phyloP scores from a whole-genome alignment of 2,888 invertebrate species.

The Platycnemis pennipes region DNA sequence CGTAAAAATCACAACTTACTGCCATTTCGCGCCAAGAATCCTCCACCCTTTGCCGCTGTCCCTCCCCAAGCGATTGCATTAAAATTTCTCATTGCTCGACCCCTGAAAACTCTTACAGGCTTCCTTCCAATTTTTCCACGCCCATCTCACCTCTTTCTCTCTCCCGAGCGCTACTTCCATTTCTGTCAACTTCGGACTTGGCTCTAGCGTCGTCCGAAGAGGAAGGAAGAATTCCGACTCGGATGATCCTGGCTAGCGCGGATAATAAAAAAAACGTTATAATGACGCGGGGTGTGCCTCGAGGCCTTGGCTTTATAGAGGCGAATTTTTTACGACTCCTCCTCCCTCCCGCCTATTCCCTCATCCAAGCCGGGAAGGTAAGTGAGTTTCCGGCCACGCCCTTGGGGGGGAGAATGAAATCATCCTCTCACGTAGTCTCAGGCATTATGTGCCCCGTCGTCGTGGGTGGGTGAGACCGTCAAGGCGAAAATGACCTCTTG shows the following conservation, averaged over 20 bases:
- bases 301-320: background rate
- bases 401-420: background rate
- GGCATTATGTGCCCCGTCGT: background rate
- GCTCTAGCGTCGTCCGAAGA: no score
- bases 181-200: background rate
- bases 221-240: background rate
- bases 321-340: background rate
- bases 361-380: background rate
- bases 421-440: background rate
- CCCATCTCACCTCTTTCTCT: background rate
- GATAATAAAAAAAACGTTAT: background rate
- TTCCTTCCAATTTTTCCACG: no score
- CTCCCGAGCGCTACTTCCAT: background rate
- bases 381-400: slow-evolving; percentile 5
- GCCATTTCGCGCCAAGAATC: background rate
- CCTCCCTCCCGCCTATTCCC: background rate
- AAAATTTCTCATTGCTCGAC: background rate
- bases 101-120: background rate
- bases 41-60: background rate
- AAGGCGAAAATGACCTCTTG: background rate
- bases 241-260: background rate
- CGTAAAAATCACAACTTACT: background rate
- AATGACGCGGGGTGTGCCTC: background rate
- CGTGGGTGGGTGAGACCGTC: background rate
- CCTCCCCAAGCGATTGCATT: background rate